Percentiles rank a stretch among this genome's conserved stretches.
Conservation (phyloP, 2,888 invertebrate genomes). For the Frankliniella intonsa region DNA sequence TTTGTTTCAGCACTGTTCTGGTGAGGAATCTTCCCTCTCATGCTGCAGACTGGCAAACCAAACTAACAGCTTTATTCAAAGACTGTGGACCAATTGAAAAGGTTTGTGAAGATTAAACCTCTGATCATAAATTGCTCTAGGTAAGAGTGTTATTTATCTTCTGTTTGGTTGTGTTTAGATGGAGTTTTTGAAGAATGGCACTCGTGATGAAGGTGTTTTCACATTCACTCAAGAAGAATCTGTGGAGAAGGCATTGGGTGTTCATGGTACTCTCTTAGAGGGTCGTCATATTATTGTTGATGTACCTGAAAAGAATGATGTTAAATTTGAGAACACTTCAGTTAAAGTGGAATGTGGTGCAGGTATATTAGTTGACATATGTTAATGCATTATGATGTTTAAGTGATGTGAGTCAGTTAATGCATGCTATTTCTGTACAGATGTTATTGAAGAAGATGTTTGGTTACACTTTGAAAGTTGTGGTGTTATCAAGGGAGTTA, state of each 20-base stretch:
- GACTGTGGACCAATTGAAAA: constrained; percentile 12
- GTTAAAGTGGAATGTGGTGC: constrained; percentile 12
- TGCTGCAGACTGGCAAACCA: constrained; percentile 18
- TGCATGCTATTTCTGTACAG: neutral
- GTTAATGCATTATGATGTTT: neutral
- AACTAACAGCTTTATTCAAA: neutral
- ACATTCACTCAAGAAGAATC: constrained; percentile 17
- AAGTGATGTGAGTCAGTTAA: neutral
- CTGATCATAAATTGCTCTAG: neutral
- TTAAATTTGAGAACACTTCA: neutral
- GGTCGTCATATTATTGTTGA: constrained; percentile 9
- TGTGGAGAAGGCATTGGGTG: constrained; percentile 5
- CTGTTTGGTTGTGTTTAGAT: neutral
- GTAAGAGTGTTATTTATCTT: neutral
- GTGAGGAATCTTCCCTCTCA: constrained; percentile 22
- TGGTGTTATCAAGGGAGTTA: neutral
- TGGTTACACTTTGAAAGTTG: neutral
- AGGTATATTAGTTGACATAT: neutral
- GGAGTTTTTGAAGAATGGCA: neutral
- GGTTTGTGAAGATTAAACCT: neutral
- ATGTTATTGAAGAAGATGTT: constrained; percentile 3
- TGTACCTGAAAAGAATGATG: constrained; percentile 21
- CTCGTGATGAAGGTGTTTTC: neutral
- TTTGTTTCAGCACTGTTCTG: neutral
- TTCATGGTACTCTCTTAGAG: neutral